phyloP scores from a whole-genome alignment of 2,113 vertebrate genomes.

The Myotis brandtii region DNA sequence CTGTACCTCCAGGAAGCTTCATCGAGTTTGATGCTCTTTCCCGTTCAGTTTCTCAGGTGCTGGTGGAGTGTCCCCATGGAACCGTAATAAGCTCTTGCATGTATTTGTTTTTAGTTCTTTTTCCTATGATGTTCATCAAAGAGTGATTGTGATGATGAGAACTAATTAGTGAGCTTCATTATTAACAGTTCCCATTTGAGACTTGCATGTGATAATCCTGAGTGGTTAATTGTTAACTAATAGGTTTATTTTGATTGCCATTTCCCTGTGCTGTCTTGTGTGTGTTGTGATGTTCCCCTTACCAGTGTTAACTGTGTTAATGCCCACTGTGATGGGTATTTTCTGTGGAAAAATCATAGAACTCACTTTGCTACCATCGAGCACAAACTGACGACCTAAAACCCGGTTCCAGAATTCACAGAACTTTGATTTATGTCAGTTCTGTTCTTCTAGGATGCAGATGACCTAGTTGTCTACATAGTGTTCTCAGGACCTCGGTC shows the following conservation, averaged over 20 bases:
- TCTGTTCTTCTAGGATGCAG: not conserved
- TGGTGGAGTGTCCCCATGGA: not conserved
- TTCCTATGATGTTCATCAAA: slow-evolving; percentile 66
- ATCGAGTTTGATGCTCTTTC: not conserved
- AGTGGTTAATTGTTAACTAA: slow-evolving; percentile 66
- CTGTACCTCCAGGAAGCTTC: not conserved
- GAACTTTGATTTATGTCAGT: not conserved
- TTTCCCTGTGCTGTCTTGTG: slow-evolving; percentile 23
- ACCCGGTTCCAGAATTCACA: not conserved
- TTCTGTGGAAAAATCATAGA: not conserved
- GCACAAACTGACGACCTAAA: not conserved
- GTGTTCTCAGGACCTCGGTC: not conserved
- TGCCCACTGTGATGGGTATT: not conserved
- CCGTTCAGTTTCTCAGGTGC: not conserved
- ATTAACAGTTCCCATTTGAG: slow-evolving; percentile 67
- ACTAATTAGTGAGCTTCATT: slow-evolving; percentile 74
- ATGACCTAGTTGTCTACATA: not conserved
- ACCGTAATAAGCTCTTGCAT: not conserved
- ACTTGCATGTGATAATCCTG: slow-evolving; percentile 64
- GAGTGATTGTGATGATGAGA: slow-evolving; percentile 63
- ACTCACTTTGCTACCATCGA: not conserved
- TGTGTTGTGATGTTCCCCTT: not conserved
- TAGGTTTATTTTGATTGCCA: slow-evolving; percentile 11
- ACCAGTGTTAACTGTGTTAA: not conserved
- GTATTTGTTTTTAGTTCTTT: slow-evolving; percentile 61